phyloP scores from a whole-genome alignment of 2,797 vertebrate genomes.

The Danio albolineatus region DNA sequence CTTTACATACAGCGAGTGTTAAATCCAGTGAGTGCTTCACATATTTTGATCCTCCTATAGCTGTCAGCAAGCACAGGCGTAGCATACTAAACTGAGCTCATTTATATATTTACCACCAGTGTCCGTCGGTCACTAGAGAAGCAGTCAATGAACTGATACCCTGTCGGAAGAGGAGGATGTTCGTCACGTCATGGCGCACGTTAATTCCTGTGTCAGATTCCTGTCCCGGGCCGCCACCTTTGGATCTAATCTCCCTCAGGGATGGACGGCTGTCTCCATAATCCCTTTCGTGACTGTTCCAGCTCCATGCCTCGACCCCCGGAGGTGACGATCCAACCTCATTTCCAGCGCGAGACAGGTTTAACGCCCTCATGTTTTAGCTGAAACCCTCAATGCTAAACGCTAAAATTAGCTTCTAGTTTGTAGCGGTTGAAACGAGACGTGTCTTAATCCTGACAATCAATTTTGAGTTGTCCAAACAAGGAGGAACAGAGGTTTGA shows the following conservation, averaged over 20 bases:
- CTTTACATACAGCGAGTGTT: background rate
- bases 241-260: slow-evolving; percentile 45
- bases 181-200: background rate
- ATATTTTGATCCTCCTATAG: slow-evolving; percentile 16
- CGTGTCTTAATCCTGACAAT: slow-evolving; percentile 44
- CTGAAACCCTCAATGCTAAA: background rate
- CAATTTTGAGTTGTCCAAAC: slow-evolving; percentile 38
- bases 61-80: slow-evolving; percentile 30
- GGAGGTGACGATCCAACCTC: slow-evolving; percentile 50
- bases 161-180: background rate
- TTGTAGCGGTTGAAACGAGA: slow-evolving; percentile 19
- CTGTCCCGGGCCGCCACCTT: slow-evolving; percentile 43
- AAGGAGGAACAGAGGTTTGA: slow-evolving; percentile 19
- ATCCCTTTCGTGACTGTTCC: slow-evolving; percentile 43
- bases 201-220: slow-evolving; percentile 48
- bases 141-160: slow-evolving; percentile 4
- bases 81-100: slow-evolving; percentile 23
- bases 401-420: slow-evolving; percentile 52
- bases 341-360: slow-evolving; percentile 15
- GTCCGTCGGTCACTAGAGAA: slow-evolving; percentile 15
- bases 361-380: slow-evolving; percentile 11
- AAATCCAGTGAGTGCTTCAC: background rate
- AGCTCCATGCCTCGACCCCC: slow-evolving; percentile 28
- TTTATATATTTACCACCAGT: slow-evolving; percentile 32
- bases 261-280: slow-evolving; percentile 27